Conservation (phyloP, 35 echinoderm and acorn worm genomes). For the Hemicentrotus pulcherrimus region DNA sequence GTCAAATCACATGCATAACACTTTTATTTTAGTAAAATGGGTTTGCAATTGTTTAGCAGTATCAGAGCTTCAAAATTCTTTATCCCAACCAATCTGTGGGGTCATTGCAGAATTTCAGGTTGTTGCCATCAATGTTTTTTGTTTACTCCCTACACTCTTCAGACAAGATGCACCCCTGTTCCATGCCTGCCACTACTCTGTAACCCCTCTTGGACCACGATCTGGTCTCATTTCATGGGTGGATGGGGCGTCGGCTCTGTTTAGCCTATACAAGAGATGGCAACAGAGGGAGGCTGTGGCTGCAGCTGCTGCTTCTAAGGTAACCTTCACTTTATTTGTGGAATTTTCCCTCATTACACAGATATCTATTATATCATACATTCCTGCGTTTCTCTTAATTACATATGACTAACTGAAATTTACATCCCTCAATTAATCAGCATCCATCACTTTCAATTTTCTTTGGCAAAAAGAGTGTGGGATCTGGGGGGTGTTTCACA, state of each 20-base stretch:
- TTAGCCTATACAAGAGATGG: slow-evolving; percentile 98
- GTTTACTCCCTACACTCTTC: not conserved
- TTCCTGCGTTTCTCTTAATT: too few relatives aligned
- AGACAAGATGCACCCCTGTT: slow-evolving; percentile 88
- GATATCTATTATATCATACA: too few relatives aligned
- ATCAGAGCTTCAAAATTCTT: not conserved
- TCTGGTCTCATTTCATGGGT: slow-evolving; percentile 99
- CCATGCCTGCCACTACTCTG: slow-evolving; percentile 97
- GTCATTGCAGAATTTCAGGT: slow-evolving; percentile 64
- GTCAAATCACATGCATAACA: not conserved
- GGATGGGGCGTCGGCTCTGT: slow-evolving; percentile 88
- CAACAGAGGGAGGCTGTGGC: slow-evolving; percentile 92
- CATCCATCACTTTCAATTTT: too few relatives aligned
- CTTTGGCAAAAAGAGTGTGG: too few relatives aligned
- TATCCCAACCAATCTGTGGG: not conserved
- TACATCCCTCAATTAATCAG: too few relatives aligned
- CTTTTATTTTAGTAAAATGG: too few relatives aligned
- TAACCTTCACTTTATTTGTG: not conserved
- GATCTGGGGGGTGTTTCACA: too few relatives aligned
- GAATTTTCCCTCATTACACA: not conserved
- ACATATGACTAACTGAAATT: too few relatives aligned
- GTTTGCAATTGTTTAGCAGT: not conserved
- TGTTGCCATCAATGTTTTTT: not conserved
- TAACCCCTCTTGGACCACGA: slow-evolving; percentile 92
- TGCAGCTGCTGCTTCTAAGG: slow-evolving; percentile 67